Evolutionary conservation across 2,113 vertebrate species (phyloP).

Genomic region (Atlantisia rogersi): DNA sequence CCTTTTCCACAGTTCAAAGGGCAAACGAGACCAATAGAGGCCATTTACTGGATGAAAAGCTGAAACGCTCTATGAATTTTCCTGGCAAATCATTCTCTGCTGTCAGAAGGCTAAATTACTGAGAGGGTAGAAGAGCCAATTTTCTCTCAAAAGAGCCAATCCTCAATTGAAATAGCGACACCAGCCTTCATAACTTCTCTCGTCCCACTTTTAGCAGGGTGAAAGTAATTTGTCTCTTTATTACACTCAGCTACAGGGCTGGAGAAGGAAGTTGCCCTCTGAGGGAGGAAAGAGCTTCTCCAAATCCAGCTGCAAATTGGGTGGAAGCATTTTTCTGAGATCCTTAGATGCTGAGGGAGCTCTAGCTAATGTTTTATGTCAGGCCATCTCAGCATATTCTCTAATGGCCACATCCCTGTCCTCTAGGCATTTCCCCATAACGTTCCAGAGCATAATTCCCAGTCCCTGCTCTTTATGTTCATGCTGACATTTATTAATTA

Average conservation of each 20-base stretch:
- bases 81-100: not conserved
- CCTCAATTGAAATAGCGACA: not conserved
- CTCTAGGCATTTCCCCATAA: not conserved
- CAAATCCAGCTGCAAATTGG: not conserved
- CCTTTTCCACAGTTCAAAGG: not conserved
- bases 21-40: not conserved
- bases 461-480: not conserved
- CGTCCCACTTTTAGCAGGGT: not conserved
- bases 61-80: not conserved
- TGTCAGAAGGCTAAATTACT: not conserved
- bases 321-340: not conserved
- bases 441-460: not conserved
- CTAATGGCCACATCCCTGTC: not conserved
- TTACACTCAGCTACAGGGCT: not conserved
- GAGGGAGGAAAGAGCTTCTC: not conserved
- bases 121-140: not conserved
- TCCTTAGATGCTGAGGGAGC: not conserved
- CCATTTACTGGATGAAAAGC: not conserved
- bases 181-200: not conserved
- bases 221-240: not conserved
- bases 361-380: not conserved
- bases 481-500: not conserved
- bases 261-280: not conserved
- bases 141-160: not conserved
- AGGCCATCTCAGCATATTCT: not conserved